Evolutionary conservation across 2,113 vertebrate genomes (phyloP).

Genomic region (Neodon shergylaensis): DNA sequence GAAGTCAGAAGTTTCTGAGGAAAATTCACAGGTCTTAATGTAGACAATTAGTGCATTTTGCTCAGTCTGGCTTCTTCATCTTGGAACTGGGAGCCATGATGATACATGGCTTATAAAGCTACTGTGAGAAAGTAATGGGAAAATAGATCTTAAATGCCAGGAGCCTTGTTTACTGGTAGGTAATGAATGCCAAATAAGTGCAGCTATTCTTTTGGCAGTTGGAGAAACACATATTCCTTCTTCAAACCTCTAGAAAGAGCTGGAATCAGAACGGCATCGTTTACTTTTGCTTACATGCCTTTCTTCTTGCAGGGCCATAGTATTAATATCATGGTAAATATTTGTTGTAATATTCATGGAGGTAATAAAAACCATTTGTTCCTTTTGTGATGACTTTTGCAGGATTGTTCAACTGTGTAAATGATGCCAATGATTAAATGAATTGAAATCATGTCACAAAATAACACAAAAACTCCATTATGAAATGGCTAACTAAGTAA

Average conservation of each 20-base stretch:
- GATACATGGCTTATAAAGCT: background rate
- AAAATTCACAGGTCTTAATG: background rate
- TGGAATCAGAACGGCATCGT: background rate
- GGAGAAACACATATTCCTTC: background rate
- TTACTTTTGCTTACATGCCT: background rate
- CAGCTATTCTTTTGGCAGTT: background rate
- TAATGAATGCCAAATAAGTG: background rate
- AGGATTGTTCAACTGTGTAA: conserved; percentile 16
- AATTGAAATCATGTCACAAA: background rate
- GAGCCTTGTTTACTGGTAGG: background rate
- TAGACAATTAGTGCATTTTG: background rate
- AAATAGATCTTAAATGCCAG: background rate
- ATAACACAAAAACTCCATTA: conserved; percentile 8
- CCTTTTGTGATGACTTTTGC: conserved; percentile 44
- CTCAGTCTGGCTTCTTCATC: conserved; percentile 17
- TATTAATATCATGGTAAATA: background rate
- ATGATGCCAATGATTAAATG: background rate
- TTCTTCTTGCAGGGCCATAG: background rate
- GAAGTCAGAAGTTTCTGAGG: conserved; percentile 12
- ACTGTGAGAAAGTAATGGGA: background rate
- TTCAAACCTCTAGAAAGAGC: background rate
- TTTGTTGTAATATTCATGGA: background rate
- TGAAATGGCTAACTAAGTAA: background rate
- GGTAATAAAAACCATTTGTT: background rate
- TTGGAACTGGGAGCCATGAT: conserved; percentile 40